Conservation (phyloP, 2,888 invertebrate genomes). For the Sclerodermus sp. region DNA sequence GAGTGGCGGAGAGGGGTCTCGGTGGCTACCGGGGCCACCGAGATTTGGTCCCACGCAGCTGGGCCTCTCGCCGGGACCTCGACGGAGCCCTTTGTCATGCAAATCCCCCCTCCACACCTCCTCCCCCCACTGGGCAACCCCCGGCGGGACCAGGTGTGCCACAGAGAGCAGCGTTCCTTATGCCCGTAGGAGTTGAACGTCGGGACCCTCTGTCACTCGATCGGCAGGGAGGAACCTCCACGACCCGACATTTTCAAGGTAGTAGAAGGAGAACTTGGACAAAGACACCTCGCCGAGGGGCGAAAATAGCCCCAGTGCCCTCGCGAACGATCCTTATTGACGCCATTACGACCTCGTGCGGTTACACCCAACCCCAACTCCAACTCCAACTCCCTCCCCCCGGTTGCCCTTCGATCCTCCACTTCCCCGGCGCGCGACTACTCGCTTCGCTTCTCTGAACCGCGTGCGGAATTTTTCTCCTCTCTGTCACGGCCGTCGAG, state of each 20-base stretch:
- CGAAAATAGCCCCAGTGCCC: not conserved
- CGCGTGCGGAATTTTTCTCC: too few species aligned
- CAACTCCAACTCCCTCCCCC: too few species aligned
- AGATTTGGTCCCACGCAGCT: conserved; percentile 52
- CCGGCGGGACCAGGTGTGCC: conserved; percentile 48
- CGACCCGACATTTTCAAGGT: conserved; percentile 22
- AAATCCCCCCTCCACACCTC: conserved; percentile 35
- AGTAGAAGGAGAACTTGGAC: conserved; percentile 26
- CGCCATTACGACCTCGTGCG: not conserved
- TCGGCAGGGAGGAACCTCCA: conserved; percentile 40
- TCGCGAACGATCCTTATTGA: not conserved
- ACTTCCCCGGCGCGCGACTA: too few species aligned
- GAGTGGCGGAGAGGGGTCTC: conserved; percentile 46
- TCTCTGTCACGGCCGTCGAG: too few species aligned
- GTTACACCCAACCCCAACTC: too few species aligned
- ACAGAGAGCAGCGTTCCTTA: conserved; percentile 46
- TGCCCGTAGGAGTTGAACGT: conserved; percentile 31
- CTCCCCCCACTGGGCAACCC: conserved; percentile 22
- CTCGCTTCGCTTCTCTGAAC: too few species aligned
- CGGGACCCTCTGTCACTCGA: conserved; percentile 43
- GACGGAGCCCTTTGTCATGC: conserved; percentile 48
- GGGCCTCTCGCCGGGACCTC: conserved; percentile 42
- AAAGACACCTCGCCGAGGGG: conserved; percentile 10
- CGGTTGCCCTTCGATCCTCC: too few species aligned
- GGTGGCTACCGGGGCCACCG: conserved; percentile 44